Evolutionary conservation across 2,797 vertebrate genomes (phyloP).

Genomic region (Buphagus erythrorhynchus): DNA sequence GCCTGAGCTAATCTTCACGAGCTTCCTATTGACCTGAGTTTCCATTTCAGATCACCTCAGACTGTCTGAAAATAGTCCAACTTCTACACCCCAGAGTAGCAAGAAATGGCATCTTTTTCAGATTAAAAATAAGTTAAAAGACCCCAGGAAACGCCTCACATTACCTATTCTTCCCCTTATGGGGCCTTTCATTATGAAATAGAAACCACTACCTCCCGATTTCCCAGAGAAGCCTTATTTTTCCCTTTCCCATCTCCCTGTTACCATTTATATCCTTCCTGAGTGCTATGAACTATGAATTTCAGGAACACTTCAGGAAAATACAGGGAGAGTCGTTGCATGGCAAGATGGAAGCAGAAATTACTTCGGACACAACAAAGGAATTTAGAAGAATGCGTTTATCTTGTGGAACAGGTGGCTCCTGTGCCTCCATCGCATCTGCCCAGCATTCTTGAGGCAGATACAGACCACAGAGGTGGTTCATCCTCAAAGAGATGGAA

Average conservation of each 20-base stretch:
- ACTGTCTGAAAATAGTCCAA: background rate
- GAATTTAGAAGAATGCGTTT: background rate
- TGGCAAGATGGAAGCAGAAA: background rate
- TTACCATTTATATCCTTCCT: background rate
- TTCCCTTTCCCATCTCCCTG: background rate
- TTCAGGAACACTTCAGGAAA: background rate
- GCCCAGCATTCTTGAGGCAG: background rate
- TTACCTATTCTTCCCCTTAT: background rate
- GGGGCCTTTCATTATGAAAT: background rate
- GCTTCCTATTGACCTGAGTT: background rate
- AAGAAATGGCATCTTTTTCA: background rate
- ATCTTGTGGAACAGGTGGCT: background rate
- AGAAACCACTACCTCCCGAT: rapidly evolving
- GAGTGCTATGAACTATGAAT: background rate
- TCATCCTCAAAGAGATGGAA: background rate
- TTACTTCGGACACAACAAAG: background rate
- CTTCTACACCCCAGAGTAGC: background rate
- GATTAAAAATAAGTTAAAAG: background rate
- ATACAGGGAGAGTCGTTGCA: background rate
- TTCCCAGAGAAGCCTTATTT: background rate
- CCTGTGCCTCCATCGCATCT: background rate
- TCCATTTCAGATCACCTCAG: background rate
- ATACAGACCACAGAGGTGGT: background rate
- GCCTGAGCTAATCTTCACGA: background rate
- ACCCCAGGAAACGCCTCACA: background rate